Evolutionary conservation across 2,888 invertebrate genomes (phyloP).

Genomic region (Synergus umbraculus): DNA sequence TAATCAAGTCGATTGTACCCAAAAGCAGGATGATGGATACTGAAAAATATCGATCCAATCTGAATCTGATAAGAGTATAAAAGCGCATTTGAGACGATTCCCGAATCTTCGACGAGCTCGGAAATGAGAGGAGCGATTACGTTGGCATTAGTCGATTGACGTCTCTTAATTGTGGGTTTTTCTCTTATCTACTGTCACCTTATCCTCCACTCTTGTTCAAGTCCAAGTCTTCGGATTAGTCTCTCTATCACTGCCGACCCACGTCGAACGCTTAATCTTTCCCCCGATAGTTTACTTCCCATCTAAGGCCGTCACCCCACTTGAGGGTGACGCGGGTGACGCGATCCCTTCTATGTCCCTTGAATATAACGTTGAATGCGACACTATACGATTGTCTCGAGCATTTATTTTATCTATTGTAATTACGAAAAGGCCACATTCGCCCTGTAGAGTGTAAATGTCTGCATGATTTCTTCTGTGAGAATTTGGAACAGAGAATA

Average conservation of each 20-base stretch:
- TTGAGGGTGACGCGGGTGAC: conserved; percentile 36
- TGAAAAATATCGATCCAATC: background rate
- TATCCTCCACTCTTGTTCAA: conserved; percentile 58
- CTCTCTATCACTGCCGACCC: conserved; percentile 73
- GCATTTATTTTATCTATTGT: conserved; percentile 14
- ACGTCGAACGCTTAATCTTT: conserved; percentile 73
- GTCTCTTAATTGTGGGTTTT: conserved; percentile 73
- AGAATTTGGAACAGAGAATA: background rate
- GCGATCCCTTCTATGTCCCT: conserved; percentile 7
- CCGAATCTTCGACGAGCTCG: background rate
- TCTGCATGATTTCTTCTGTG: background rate
- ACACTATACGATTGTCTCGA: conserved; percentile 9
- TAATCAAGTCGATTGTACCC: background rate
- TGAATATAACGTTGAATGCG: conserved; percentile 2
- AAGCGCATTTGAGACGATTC: background rate
- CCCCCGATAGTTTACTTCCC: conserved; percentile 44
- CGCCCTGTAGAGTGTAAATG: background rate
- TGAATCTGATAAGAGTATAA: background rate
- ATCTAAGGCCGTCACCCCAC: conserved; percentile 15
- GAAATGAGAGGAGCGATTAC: conserved; percentile 50
- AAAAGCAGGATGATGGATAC: conserved; percentile 10
- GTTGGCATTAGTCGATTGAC: conserved; percentile 65
- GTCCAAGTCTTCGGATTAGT: conserved; percentile 72
- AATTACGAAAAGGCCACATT: background rate
- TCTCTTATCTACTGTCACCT: conserved; percentile 76